These are phyloP conservation scores for Papilio glaucus DNA, from an alignment of 1,140 invertebrate genomes.

Conservation along the genomic window DNA sequence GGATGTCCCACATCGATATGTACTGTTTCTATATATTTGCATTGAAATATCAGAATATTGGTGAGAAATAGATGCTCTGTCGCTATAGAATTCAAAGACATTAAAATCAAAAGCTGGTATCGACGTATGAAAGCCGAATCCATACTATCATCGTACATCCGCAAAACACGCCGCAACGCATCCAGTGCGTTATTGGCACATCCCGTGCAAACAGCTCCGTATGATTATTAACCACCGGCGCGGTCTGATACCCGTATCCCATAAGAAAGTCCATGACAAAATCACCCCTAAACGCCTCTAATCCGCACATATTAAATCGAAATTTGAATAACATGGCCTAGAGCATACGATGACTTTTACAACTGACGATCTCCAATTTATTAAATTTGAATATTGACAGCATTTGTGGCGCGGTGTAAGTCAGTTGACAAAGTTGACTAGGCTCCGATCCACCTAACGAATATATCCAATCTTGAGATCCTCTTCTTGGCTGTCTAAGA, in stretches of 20 bases:
- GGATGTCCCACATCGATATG: no score
- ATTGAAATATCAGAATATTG: slow-evolving; percentile 5
- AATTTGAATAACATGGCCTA: slow-evolving; percentile 43
- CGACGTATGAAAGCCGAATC: slow-evolving; percentile 8
- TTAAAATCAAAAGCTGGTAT: slow-evolving; percentile 31
- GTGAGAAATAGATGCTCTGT: background rate
- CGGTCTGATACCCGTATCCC: slow-evolving; percentile 23
- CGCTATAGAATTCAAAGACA: background rate
- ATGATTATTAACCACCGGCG: slow-evolving; percentile 4
- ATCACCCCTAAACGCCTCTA: slow-evolving; percentile 39
- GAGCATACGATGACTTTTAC: slow-evolving; percentile 22
- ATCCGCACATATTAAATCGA: slow-evolving; percentile 43
- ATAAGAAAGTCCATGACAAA: slow-evolving; percentile 40
- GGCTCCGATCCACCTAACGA: no score
- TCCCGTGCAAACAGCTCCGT: slow-evolving; percentile 23
- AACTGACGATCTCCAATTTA: slow-evolving; percentile 1
- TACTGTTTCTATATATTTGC: no score
- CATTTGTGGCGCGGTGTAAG: no score
- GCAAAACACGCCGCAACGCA: background rate
- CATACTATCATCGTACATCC: background rate
- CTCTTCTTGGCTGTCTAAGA: no score
- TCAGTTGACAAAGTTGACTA: no score
- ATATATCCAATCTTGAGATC: no score
- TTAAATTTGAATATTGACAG: no score
- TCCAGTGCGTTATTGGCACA: slow-evolving; percentile 10